phyloP scores from a whole-genome alignment of 1,140 invertebrate species.

The Sycophila sp. region DNA sequence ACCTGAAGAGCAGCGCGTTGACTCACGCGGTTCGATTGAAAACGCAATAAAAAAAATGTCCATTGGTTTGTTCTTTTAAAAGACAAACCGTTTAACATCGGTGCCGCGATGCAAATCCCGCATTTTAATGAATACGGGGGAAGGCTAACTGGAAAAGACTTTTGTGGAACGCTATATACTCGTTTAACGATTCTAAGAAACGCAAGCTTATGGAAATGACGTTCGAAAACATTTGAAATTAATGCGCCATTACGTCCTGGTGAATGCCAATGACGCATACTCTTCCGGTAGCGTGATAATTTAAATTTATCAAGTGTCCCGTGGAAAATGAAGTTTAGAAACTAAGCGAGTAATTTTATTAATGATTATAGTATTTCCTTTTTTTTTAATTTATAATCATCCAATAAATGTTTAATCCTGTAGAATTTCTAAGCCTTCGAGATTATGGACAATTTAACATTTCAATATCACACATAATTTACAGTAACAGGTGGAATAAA shows the following conservation, averaged over 20 bases:
- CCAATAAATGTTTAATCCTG: no score
- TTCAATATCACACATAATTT: no score
- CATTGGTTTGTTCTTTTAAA: not conserved
- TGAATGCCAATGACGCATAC: not conserved
- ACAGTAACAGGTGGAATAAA: no score
- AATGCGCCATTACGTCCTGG: not conserved
- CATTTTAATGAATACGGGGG: not conserved
- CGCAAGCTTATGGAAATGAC: not conserved
- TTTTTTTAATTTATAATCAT: no score
- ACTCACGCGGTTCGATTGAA: slow-evolving; percentile 10
- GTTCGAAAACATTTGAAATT: not conserved
- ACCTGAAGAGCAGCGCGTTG: not conserved
- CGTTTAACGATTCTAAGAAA: not conserved
- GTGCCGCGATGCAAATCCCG: not conserved
- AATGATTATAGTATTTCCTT: no score
- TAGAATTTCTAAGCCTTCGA: no score
- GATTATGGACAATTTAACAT: no score
- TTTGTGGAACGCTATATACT: not conserved
- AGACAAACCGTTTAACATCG: not conserved
- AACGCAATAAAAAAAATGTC: slow-evolving; percentile 25
- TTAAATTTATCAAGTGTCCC: not conserved
- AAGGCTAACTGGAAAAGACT: not conserved
- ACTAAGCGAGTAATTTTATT: no score
- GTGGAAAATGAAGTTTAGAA: not conserved
- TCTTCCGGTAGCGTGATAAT: no score